A percentile compares a stretch with the other conserved stretches of the same genome.
These are phyloP conservation scores for Drosophila parvula DNA, from an alignment of 1,140 invertebrate species.

Conservation along the genomic window DNA sequence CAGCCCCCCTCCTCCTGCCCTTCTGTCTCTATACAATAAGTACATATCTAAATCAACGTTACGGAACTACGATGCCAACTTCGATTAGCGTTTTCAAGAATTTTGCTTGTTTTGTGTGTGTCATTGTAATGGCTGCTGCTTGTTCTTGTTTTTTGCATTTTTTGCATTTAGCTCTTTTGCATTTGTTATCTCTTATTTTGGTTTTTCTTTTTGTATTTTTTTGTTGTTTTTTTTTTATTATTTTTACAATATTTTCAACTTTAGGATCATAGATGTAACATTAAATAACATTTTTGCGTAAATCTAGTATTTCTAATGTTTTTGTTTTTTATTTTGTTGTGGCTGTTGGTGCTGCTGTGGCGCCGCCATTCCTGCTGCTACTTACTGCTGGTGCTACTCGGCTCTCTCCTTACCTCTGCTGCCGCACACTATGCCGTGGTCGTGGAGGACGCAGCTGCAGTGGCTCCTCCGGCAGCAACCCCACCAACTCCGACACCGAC, in stretches of 20 bases:
- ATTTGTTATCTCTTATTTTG: constrained; percentile 18
- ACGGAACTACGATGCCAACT: constrained; percentile 57
- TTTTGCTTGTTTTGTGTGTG: constrained; percentile 27
- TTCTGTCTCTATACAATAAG: constrained; percentile 41
- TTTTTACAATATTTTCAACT: constrained; percentile 83
- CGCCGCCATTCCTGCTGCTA: not conserved
- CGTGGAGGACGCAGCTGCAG: constrained; percentile 49
- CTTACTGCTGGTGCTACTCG: constrained; percentile 28
- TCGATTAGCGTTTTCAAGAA: constrained; percentile 41
- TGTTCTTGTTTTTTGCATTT: too few relatives aligned
- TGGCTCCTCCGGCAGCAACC: constrained; percentile 19
- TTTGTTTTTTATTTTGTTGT: constrained; percentile 59
- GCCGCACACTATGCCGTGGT: constrained; percentile 66
- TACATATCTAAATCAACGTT: constrained; percentile 59
- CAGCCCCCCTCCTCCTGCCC: not conserved
- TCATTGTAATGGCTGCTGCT: constrained; percentile 26
- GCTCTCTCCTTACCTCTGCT: constrained; percentile 19
- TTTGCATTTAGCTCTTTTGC: constrained; percentile 21
- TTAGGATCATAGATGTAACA: constrained; percentile 83
- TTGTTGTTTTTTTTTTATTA: constrained; percentile 59
- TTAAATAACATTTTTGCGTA: constrained; percentile 83
- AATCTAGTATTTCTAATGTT: constrained; percentile 82
- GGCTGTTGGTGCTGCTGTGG: constrained; percentile 22
- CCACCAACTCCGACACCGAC: constrained; percentile 11
- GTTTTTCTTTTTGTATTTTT: constrained; percentile 69